Evolutionary conservation across 2,113 vertebrate species (phyloP).

Genomic region (Xerus inauris): DNA sequence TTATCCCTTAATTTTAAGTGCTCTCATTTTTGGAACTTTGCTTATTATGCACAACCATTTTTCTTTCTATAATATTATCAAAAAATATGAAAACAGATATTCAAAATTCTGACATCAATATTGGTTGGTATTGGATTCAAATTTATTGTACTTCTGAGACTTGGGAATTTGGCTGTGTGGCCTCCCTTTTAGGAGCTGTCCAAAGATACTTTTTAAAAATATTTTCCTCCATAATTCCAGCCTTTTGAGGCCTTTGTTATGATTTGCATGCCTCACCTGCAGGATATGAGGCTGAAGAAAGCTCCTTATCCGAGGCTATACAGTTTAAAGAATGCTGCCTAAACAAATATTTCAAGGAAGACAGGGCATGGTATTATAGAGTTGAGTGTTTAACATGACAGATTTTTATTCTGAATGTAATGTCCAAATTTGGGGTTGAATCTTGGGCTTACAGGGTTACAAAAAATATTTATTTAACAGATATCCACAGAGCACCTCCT

Average conservation of each 20-base stretch:
- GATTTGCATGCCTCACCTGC: background rate
- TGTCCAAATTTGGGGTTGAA: background rate
- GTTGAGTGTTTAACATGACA: background rate
- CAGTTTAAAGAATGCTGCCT: background rate
- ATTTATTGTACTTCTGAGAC: background rate
- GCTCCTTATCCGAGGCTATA: background rate
- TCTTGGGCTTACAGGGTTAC: background rate
- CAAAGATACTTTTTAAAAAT: background rate
- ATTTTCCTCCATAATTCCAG: background rate
- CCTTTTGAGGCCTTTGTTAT: background rate
- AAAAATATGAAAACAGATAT: background rate
- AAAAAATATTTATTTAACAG: background rate
- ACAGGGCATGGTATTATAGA: background rate
- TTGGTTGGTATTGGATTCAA: background rate
- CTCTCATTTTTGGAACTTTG: background rate
- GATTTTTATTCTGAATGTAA: background rate
- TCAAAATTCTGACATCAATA: background rate
- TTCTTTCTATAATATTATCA: slow-evolving; percentile 24
- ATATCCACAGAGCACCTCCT: background rate
- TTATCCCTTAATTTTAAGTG: background rate
- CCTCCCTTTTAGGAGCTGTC: background rate
- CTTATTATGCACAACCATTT: background rate
- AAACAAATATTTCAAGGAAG: background rate
- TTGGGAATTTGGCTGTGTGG: background rate
- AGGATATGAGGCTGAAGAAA: background rate